Evolutionary conservation across 2,113 vertebrate genomes (phyloP).

Genomic region (Anthoscopus minutus): DNA sequence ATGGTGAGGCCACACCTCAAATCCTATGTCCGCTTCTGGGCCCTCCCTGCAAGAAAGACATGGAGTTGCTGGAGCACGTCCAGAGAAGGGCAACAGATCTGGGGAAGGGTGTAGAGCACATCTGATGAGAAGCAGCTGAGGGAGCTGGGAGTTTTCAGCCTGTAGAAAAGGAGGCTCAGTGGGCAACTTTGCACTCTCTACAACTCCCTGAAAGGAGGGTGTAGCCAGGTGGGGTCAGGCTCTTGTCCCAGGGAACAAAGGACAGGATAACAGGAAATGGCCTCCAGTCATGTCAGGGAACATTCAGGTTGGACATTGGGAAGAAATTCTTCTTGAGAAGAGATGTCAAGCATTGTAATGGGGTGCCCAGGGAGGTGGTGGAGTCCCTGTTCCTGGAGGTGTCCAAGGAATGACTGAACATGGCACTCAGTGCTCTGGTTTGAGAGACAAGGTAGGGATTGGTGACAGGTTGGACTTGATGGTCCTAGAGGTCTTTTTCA

Average conservation of each 20-base stretch:
- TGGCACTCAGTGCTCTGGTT: neutral
- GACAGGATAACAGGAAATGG: neutral
- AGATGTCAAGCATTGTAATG: neutral
- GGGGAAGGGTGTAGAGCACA: neutral
- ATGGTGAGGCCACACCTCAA: neutral
- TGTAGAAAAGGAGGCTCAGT: neutral
- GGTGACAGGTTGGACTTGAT: neutral
- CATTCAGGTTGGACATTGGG: neutral
- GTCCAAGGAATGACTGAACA: neutral
- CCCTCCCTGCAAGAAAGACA: neutral
- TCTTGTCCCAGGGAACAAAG: neutral
- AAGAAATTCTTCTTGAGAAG: neutral
- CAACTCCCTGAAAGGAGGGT: neutral
- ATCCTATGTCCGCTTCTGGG: neutral
- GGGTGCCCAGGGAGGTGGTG: neutral
- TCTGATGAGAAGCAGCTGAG: neutral
- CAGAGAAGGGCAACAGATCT: neutral
- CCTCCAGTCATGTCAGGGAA: neutral
- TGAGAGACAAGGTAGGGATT: neutral
- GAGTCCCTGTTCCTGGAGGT: neutral
- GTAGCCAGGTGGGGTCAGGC: neutral
- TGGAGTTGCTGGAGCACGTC: neutral
- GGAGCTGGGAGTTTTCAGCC: neutral
- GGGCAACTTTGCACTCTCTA: neutral
- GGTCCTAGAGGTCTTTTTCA: neutral